Evolutionary conservation across 2,797 vertebrate species (phyloP), one percentile per base, ranked within the genome.

Genomic region (Gastrophryne carolinensis): DNA sequence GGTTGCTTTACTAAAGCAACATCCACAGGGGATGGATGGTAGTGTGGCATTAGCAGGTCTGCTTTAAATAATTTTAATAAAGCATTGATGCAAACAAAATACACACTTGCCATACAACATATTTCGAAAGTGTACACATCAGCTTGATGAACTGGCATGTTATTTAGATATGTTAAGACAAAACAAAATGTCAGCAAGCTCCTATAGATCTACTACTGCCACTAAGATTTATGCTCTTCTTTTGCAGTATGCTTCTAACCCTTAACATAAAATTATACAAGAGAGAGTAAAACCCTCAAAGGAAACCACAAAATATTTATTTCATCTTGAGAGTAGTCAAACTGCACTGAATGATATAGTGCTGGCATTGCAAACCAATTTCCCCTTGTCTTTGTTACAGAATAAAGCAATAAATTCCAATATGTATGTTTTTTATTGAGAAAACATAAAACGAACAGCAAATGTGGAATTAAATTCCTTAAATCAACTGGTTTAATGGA

Each of bases 191-290:
- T n/a, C n/a, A n/a, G n/a, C n/a, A n/a, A n/a, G n/a, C n/a, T n/a
- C n/a, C n/a, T n/a, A n/a, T n/a, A 80, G 82, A 86, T 83, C 81
- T 77, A 87, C 68, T 57, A 53, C 34, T 52, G n/a, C 54, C 61
- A 56, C 54, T 29, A 53, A 85, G 78, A 86, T 88, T 84, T 87
- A 86, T 83, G 24, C 64, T 85, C 83, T 83, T 83, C 75, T 80
- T 4, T 78, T 85, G 57, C 78, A 39, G 64, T 65, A 58, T 84
- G 70, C 80, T 82, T 83, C 61, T 86, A 88, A 87, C 84, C 52
- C 62, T 82, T 84, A 84, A 80, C 75, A 85, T 87, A 86, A 87
- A 89, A 86, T 89, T 88, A 87, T 83, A 84, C 30, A 79, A 54
- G 44, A 27, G 69, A 75, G 79, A 81, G 73, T 79, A 68, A 85